phyloP scores from a whole-genome alignment of 1,140 invertebrate genomes.

The Drosophila chauvacae region DNA sequence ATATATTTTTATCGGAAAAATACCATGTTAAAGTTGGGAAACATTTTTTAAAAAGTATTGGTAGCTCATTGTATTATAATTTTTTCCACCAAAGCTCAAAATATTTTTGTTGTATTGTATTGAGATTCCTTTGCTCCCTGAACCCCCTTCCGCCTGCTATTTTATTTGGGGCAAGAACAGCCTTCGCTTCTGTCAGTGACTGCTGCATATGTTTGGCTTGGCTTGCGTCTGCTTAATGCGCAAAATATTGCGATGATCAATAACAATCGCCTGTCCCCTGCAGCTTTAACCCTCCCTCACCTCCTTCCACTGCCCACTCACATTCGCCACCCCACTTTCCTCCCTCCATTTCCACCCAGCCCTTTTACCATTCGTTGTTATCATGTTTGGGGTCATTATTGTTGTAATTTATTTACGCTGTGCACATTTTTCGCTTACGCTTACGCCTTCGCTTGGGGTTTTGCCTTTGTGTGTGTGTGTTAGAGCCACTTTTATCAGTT shows the following conservation, averaged over 20 bases:
- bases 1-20: background rate
- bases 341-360: background rate
- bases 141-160: background rate
- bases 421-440: slow-evolving; percentile 76
- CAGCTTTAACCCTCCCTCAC: slow-evolving; percentile 1
- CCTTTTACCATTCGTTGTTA: slow-evolving; percentile 64
- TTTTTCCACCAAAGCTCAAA: too few relatives aligned
- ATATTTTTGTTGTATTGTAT: background rate
- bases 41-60: background rate
- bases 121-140: background rate
- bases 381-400: slow-evolving; percentile 82
- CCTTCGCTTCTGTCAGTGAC: slow-evolving; percentile 16
- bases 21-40: too few relatives aligned
- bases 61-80: background rate
- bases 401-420: slow-evolving; percentile 81
- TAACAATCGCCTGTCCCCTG: slow-evolving; percentile 66
- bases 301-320: background rate
- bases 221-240: slow-evolving; percentile 76
- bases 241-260: slow-evolving; percentile 82
- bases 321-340: background rate
- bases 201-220: slow-evolving; percentile 78
- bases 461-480: slow-evolving; percentile 9
- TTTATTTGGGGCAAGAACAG: background rate
- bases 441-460: slow-evolving; percentile 54
- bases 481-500: slow-evolving; percentile 56